phyloP scores from a whole-genome alignment of 2,113 vertebrate species.

The Lasiurus borealis region DNA sequence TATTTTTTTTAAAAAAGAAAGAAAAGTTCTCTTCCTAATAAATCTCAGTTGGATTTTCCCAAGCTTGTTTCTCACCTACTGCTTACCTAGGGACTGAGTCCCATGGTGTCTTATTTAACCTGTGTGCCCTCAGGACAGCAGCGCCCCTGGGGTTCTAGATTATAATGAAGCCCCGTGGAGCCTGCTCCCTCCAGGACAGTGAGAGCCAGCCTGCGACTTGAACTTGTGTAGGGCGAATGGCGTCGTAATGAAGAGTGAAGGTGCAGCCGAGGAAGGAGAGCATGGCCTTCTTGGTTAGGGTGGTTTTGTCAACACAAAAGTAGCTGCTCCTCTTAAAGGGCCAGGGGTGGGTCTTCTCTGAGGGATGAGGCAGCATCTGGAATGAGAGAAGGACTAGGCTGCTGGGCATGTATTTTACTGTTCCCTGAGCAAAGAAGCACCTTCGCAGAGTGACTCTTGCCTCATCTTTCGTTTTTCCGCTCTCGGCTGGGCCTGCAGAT shows the following conservation, averaged over 20 bases:
- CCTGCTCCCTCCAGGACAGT: not conserved
- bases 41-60: conserved; percentile 44
- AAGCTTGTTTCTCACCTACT: not conserved
- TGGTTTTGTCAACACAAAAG: not conserved
- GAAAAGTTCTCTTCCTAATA: conserved; percentile 62
- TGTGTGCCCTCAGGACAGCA: not conserved
- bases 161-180: not conserved
- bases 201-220: not conserved
- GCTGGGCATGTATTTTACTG: not conserved
- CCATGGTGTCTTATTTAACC: conserved; percentile 6
- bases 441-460: not conserved
- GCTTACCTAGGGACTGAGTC: not conserved
- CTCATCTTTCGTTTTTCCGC: not conserved
- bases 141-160: not conserved
- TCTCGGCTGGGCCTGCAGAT: not conserved
- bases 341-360: not conserved
- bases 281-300: not conserved
- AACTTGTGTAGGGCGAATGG: not conserved
- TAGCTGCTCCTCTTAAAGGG: not conserved
- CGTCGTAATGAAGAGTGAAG: not conserved
- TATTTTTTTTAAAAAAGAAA: not conserved
- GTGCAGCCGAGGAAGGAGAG: not conserved
- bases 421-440: not conserved
- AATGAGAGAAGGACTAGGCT: not conserved
- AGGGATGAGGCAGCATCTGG: not conserved